Base-by-base conservation (phyloP, 2,888 invertebrate species). In the Gonocerus acuteangulatus region DNA sequence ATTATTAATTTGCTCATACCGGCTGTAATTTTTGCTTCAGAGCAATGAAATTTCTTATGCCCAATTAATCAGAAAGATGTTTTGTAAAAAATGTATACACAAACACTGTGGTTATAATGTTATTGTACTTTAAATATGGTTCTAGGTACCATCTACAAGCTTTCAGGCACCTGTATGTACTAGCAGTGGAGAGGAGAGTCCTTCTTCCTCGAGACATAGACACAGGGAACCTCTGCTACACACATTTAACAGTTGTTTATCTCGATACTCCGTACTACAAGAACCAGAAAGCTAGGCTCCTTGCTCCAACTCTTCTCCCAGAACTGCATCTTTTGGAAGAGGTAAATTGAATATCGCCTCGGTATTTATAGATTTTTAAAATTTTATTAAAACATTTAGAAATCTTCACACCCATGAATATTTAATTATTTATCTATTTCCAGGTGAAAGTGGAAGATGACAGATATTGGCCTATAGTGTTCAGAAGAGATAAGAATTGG, bases 131-230 rank as follows among this genome's bases (percentile, higher is more conserved):
- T 52, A 48, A 48, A 18, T 52, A 52, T 48, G 15, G 62, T 72
- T 74, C 11, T 71, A 93, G 94, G 68, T 95, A 95, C 73, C 97
- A 99, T 74, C 78, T 99, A 60, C 97, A 99, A 81, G 96, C 97
- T 0, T 86, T 99, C 71, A 80, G 97, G 1, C 97, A 99, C 75
- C 78, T 99, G 19, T 99, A 97, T 74, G 95, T 95, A 0, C 73
- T 99, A 66, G 96, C 97, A 0, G 87, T 89, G 0, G 94, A 97
- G 72, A 89, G 93, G 0, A 79, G 97, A 11, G 77, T 97, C 11
- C 78, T 99, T 56, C 78, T 95, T 58, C 94, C 96, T 0, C 80
- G 87, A 23, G 94, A 95, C 71, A 83, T 94, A 11, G 84, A 83
- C 71, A 86, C 85, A 1, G 84, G 86, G 21, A 82, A 85, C 68